Evolutionary conservation across 2,113 vertebrate genomes (phyloP).

Genomic region (Lagopus leucura): DNA sequence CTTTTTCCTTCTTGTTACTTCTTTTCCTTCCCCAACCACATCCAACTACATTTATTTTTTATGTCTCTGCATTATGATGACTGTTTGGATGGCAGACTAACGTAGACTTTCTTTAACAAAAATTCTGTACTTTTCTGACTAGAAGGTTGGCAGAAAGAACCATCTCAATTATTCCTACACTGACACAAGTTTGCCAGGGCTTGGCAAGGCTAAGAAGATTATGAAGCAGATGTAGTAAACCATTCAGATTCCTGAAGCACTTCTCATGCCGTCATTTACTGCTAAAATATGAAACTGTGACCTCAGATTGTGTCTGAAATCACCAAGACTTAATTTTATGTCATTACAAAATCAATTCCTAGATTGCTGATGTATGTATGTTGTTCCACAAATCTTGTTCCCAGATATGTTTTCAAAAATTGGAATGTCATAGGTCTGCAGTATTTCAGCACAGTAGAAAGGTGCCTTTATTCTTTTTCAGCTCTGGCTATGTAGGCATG

Average conservation of each 20-base stretch:
- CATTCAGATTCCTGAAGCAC: not conserved
- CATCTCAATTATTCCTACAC: not conserved
- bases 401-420: not conserved
- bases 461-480: not conserved
- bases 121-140: not conserved
- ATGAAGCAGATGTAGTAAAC: not conserved
- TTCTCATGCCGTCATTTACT: not conserved
- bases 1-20: not conserved
- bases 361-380: not conserved
- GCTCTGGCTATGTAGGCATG: not conserved
- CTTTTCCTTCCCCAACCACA: not conserved
- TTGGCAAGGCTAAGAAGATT: not conserved
- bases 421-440: not conserved
- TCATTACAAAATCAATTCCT: not conserved
- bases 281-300: not conserved
- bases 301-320: conserved; percentile 11
- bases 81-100: not conserved
- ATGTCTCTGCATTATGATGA: not conserved
- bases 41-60: not conserved
- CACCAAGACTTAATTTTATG: conserved; percentile 19
- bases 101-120: not conserved
- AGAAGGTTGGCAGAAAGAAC: not conserved
- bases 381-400: not conserved
- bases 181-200: not conserved
- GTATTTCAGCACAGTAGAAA: not conserved